These are phyloP conservation scores for Lates japonicus DNA, from an alignment of 2,797 vertebrate genomes.

Conservation along the genomic window DNA sequence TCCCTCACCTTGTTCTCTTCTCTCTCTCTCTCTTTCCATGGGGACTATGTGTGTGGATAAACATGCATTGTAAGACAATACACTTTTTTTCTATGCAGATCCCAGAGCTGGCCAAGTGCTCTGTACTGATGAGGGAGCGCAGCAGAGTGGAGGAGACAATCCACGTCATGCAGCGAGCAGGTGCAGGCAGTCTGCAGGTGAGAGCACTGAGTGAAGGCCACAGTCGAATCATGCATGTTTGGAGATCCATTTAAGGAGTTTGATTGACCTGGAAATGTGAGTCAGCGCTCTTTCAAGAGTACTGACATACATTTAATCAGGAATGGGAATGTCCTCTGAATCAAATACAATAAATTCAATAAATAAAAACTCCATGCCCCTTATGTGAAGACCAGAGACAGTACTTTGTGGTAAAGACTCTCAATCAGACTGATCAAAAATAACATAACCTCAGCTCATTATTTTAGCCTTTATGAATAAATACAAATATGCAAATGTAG, in stretches of 20 bases:
- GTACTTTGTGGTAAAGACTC: too few relatives aligned
- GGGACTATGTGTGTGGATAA: background rate
- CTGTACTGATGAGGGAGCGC: constrained; percentile 87
- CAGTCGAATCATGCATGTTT: background rate
- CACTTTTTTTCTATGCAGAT: constrained; percentile 77
- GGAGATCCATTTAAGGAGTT: background rate
- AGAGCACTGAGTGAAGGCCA: background rate
- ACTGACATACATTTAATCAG: too few relatives aligned
- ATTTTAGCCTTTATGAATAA: background rate
- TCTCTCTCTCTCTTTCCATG: too few relatives aligned
- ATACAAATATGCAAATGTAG: background rate
- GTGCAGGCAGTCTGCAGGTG: constrained; percentile 88
- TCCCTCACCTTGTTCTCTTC: background rate
- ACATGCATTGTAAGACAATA: background rate
- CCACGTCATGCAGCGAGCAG: constrained; percentile 81
- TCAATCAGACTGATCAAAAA: too few relatives aligned
- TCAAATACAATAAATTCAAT: too few relatives aligned
- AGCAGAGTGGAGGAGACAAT: constrained; percentile 84
- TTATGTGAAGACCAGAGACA: too few relatives aligned
- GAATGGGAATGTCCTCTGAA: background rate
- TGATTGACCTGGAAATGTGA: background rate
- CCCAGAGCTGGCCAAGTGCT: constrained; percentile 84
- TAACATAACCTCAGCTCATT: too few relatives aligned
- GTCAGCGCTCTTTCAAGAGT: background rate
- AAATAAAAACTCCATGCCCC: too few relatives aligned